These are phyloP conservation scores for Drosophila teissieri DNA, from an alignment of 1,140 invertebrate genomes.

Conservation along the genomic window DNA sequence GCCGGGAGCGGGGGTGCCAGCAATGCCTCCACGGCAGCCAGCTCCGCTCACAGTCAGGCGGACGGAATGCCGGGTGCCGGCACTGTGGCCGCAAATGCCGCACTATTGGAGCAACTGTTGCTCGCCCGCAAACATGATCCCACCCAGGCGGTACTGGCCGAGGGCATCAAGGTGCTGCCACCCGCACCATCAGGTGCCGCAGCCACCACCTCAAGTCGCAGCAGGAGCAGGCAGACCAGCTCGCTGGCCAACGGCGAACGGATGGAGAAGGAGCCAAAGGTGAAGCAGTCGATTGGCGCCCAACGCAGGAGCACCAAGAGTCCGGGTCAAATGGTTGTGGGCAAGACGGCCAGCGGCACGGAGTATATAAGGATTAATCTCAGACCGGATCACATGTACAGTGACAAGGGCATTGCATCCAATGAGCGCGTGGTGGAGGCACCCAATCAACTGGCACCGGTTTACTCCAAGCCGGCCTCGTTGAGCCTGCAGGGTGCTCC, in stretches of 20 bases:
- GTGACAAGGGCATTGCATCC: slow-evolving; percentile 85
- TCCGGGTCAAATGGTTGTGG: slow-evolving; percentile 79
- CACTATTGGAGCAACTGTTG: slow-evolving; percentile 87
- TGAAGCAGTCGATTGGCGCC: slow-evolving; percentile 48
- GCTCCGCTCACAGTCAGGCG: slow-evolving; percentile 83
- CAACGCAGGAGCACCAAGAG: slow-evolving; percentile 74
- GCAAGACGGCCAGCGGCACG: slow-evolving; percentile 84
- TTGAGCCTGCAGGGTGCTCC: slow-evolving; percentile 83
- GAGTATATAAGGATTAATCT: slow-evolving; percentile 88
- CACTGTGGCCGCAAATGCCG: slow-evolving; percentile 41
- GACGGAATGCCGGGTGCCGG: slow-evolving; percentile 82
- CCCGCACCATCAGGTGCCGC: slow-evolving; percentile 31
- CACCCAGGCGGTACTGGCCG: slow-evolving; percentile 86
- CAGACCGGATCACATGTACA: slow-evolving; percentile 88
- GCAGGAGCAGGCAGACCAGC: slow-evolving; percentile 26
- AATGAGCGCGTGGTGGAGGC: slow-evolving; percentile 82
- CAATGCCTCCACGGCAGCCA: slow-evolving; percentile 58
- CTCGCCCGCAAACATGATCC: slow-evolving; percentile 87
- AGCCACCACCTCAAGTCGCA: slow-evolving; percentile 48
- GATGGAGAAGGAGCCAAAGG: slow-evolving; percentile 28
- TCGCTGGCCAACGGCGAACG: slow-evolving; percentile 1
- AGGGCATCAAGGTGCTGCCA: slow-evolving; percentile 85
- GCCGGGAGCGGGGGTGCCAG: slow-evolving; percentile 59
- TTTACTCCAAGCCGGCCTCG: slow-evolving; percentile 84
- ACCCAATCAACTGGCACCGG: slow-evolving; percentile 70